These are phyloP conservation scores for Meandrusa payeni DNA, from an alignment of 2,888 invertebrate genomes.

Conservation along the genomic window DNA sequence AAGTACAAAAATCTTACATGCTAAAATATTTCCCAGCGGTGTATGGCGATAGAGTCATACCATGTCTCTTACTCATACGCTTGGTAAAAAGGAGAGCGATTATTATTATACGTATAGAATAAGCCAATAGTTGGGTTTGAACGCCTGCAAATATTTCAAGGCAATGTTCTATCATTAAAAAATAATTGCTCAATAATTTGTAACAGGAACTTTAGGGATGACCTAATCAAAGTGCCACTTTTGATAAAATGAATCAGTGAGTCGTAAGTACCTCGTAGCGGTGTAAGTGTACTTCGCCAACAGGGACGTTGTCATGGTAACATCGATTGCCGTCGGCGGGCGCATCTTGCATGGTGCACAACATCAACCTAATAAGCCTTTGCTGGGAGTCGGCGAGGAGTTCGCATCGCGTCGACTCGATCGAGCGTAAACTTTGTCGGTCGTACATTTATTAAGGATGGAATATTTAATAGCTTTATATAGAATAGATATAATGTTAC, in stretches of 20 bases:
- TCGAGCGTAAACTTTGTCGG: constrained; percentile 15
- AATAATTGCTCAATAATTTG: neutral
- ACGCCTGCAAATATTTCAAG: constrained; percentile 1
- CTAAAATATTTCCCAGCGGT: too few relatives aligned
- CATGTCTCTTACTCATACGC: too few relatives aligned
- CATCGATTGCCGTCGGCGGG: constrained; percentile 63
- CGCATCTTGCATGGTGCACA: constrained; percentile 70
- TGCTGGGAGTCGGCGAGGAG: constrained; percentile 25
- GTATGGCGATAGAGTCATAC: too few relatives aligned
- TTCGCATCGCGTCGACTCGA: constrained; percentile 8
- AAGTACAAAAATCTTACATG: too few relatives aligned
- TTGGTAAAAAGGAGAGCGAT: too few relatives aligned
- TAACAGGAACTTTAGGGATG: neutral
- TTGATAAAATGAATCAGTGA: constrained; percentile 6
- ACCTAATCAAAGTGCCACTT: constrained; percentile 5
- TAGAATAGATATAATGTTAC: neutral
- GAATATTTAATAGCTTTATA: constrained; percentile 17
- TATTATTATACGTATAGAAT: too few relatives aligned
- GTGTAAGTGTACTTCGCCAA: constrained; percentile 34
- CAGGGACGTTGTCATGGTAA: constrained; percentile 59
- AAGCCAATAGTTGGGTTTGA: too few relatives aligned
- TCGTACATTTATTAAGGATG: constrained; percentile 10
- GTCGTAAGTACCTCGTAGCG: constrained; percentile 13
- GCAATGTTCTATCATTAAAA: neutral
- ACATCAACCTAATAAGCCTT: constrained; percentile 53